Conservation (phyloP, 2,113 vertebrate genomes). For the Daboia siamensis region DNA sequence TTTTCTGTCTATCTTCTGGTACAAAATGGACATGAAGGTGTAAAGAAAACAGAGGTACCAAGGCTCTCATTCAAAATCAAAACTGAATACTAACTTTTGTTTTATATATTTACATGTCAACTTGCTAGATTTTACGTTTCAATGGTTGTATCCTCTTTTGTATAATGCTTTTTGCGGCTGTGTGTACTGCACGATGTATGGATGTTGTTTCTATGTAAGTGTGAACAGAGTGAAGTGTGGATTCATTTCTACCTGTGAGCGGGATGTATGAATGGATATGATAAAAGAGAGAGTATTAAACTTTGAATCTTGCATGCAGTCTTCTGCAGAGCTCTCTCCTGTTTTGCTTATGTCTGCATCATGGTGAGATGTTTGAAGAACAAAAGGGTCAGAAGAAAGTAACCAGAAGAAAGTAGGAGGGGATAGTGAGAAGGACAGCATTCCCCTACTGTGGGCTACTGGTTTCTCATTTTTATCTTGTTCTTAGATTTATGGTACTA, state of each 20-base stretch:
- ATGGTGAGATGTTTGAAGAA: neutral
- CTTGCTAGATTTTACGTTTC: constrained; percentile 20
- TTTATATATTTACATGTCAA: constrained; percentile 25
- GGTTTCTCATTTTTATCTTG: neutral
- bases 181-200: neutral
- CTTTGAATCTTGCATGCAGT: neutral
- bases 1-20: constrained; percentile 19
- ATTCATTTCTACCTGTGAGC: neutral
- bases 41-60: constrained; percentile 20
- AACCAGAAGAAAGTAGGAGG: neutral
- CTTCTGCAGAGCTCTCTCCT: neutral
- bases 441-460: neutral
- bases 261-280: neutral
- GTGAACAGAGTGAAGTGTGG: neutral
- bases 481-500: neutral
- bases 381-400: neutral
- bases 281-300: neutral
- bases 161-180: constrained; percentile 7
- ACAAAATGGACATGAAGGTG: constrained; percentile 44
- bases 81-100: constrained; percentile 29
- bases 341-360: neutral
- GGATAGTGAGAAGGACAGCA: neutral
- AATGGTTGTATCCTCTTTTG: neutral
- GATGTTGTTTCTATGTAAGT: neutral
- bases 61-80: neutral